Evolutionary conservation across 1,140 invertebrate genomes (phyloP).

Genomic region (Apis cerana): DNA sequence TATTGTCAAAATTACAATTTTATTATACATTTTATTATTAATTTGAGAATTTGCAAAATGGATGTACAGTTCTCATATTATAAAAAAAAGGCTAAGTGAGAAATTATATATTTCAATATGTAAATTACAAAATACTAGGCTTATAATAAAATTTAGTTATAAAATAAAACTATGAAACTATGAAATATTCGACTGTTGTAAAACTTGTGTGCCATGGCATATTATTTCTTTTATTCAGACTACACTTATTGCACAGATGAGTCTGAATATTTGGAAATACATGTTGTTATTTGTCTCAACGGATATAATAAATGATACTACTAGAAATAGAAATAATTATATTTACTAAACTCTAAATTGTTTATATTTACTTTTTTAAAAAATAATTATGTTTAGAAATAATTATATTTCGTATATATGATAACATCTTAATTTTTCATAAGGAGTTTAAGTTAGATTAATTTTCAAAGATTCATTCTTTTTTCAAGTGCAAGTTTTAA

Average conservation of each 20-base stretch:
- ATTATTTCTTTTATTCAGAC: conserved; percentile 40
- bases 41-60: conserved; percentile 7
- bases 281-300: conserved; percentile 14
- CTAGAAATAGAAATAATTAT: conserved; percentile 17
- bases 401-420: conserved; percentile 7
- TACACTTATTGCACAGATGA: background rate
- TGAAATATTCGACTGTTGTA: conserved; percentile 6
- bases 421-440: background rate
- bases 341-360: conserved; percentile 3
- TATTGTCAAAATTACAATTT: conserved; percentile 4
- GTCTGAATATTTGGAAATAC: conserved; percentile 28
- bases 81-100: conserved; percentile 20
- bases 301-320: background rate
- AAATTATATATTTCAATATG: conserved; percentile 16
- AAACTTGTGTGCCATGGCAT: conserved; percentile 34
- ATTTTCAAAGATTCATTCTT: background rate
- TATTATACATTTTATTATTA: too few relatives aligned
- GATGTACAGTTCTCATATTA: conserved; percentile 18
- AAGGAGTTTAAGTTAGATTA: background rate
- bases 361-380: background rate
- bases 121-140: conserved; percentile 25
- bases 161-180: background rate
- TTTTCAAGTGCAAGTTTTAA: background rate
- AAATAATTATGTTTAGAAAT: conserved; percentile 6
- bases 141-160: conserved; percentile 16